Conservation (phyloP, 2,888 invertebrate species). For the Hemithea aestivaria region DNA sequence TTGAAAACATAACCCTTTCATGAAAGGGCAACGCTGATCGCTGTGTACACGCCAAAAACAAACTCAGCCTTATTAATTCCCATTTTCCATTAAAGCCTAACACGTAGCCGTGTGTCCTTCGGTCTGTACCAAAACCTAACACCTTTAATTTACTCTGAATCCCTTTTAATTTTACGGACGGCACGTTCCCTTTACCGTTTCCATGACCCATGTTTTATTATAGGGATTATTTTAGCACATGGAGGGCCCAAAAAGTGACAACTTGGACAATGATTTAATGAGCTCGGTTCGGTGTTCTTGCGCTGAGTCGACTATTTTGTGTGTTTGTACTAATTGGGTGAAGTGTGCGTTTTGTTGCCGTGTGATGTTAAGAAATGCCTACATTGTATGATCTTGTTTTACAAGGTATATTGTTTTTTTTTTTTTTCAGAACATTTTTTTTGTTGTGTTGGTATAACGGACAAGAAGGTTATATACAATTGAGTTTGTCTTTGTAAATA, state of each 20-base stretch:
- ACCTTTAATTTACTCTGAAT: slow-evolving; percentile 62
- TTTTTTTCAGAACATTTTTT: too few species aligned
- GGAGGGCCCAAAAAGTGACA: slow-evolving; percentile 39
- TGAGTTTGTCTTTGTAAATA: too few species aligned
- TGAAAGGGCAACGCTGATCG: slow-evolving; percentile 5
- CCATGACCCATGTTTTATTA: slow-evolving; percentile 46
- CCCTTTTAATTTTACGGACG: slow-evolving; percentile 57
- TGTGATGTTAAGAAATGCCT: too few species aligned
- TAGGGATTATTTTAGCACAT: slow-evolving; percentile 54
- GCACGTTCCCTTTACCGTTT: slow-evolving; percentile 49
- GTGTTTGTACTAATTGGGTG: slow-evolving; percentile 14
- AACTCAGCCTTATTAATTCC: slow-evolving; percentile 20
- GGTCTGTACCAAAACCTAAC: slow-evolving; percentile 44
- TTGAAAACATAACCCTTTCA: not conserved
- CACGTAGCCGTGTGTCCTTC: slow-evolving; percentile 24
- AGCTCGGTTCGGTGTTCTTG: slow-evolving; percentile 31
- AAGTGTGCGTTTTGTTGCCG: not conserved
- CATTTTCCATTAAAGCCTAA: slow-evolving; percentile 25
- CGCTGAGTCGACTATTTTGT: slow-evolving; percentile 18
- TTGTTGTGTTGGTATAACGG: too few species aligned
- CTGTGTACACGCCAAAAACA: slow-evolving; percentile 8
- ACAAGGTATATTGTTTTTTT: too few species aligned
- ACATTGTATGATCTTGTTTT: too few species aligned
- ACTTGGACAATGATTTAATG: slow-evolving; percentile 40
- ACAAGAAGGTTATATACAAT: too few species aligned